Conservation (phyloP, 2,797 vertebrate species). For the Sardinella longiceps region DNA sequence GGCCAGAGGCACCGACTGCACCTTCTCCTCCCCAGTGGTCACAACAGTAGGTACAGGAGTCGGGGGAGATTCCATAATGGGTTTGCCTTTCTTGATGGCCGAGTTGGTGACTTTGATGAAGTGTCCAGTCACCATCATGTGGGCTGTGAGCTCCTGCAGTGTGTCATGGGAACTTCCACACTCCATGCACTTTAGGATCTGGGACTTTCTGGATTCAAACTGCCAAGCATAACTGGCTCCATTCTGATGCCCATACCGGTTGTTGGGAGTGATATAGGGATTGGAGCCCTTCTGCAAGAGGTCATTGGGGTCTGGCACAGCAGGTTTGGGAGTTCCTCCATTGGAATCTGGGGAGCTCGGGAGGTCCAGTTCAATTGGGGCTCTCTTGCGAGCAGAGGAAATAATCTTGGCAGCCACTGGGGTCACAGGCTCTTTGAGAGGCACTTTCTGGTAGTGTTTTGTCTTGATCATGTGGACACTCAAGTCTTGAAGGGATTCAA, state of each 20-base stretch:
- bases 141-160: constrained; percentile 94
- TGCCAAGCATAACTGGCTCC: constrained; percentile 99
- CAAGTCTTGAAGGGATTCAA: constrained; percentile 98
- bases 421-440: constrained; percentile 99
- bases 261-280: constrained; percentile 97
- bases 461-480: constrained; percentile 99
- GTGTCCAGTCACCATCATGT: constrained; percentile 99
- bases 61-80: constrained; percentile 85
- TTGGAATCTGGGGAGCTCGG: constrained; percentile 96
- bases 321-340: constrained; percentile 81
- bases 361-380: constrained; percentile 89
- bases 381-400: constrained; percentile 90
- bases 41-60: constrained; percentile 73
- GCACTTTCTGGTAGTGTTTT: constrained; percentile 99
- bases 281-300: constrained; percentile 89
- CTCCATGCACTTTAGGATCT: constrained; percentile 99
- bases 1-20: constrained; percentile 95
- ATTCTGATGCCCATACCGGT: constrained; percentile 97
- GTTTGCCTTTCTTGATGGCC: constrained; percentile 98
- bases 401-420: constrained; percentile 95
- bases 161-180: constrained; percentile 96
- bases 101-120: constrained; percentile 99
- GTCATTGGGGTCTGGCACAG: constrained; percentile 80
- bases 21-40: constrained; percentile 84
- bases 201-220: constrained; percentile 97